Evolutionary conservation across 2,888 invertebrate species (phyloP).

Genomic region (Aphodius granarius): DNA sequence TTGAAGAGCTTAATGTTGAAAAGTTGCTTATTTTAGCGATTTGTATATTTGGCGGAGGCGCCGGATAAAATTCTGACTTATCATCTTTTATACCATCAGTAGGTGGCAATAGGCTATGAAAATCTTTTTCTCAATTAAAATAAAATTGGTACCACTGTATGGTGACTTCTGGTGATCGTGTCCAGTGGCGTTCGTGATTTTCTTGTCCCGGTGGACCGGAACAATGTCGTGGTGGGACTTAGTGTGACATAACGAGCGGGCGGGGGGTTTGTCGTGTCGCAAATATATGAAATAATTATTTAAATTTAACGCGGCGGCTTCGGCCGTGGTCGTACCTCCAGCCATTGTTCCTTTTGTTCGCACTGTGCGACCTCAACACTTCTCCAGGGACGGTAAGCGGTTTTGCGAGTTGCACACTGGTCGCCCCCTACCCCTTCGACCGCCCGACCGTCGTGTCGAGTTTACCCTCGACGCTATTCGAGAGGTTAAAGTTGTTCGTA

Average conservation of each 20-base stretch:
- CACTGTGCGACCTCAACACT: not conserved
- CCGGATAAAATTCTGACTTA: no score
- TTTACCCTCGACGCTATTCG: not conserved
- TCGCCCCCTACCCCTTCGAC: not conserved
- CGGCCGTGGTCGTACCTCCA: not conserved
- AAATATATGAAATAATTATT: not conserved
- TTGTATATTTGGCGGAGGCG: not conserved
- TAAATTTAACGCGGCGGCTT: not conserved
- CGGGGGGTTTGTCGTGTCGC: not conserved
- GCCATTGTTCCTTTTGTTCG: not conserved
- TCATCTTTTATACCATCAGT: no score
- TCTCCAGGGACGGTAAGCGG: not conserved
- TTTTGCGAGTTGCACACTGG: not conserved
- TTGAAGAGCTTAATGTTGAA: no score
- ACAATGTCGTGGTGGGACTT: not conserved
- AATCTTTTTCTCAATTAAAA: no score
- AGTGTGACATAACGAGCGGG: not conserved
- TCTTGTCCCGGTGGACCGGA: not conserved
- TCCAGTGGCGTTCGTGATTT: not conserved
- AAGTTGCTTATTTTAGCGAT: no score
- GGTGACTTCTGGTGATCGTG: not conserved
- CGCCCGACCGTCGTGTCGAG: not conserved
- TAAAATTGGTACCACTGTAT: constrained; percentile 1
- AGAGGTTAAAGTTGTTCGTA: not conserved
- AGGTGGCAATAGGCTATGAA: no score